Evolutionary conservation across 2,888 invertebrate genomes (phyloP), one percentile per base, ranked within the genome.

Genomic region (Ophioninae sp.): DNA sequence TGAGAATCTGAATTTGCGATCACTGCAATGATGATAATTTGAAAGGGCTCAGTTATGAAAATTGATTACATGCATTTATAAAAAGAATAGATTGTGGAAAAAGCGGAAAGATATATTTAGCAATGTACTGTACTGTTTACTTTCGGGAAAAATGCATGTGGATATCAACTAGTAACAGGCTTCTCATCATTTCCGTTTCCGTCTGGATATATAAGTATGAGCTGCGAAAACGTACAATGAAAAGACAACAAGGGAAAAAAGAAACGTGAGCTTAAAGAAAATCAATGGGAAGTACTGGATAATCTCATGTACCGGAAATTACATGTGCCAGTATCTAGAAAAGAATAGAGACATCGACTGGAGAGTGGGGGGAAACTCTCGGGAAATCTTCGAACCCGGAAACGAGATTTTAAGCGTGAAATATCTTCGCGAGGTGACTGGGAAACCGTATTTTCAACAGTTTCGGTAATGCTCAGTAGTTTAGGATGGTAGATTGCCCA

Each of bases 41-140:
- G 61, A 81, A 82, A 77, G 79, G 79, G 76, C 72, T 82, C 59
- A 80, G 51, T 51, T 51, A 72, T 67, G 76, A 83, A 83, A 80
- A 73, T 63, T 20, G 58, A 77, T 75, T 22, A 23, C 68, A 64
- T 74, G 61, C 59, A 61, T 20, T 51, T 51, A 10, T 51, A 17
- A 51, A 51, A 51, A 5, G 13, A 17, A 41, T 41, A 9, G 41
- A 51, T 51, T 13, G 17, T 51, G 5, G 13, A 51, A 51, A 51
- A 51, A 6, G 17, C 6, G 13, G 6, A 51, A 17, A 51, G 17
- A 51, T 13, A 9, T 9, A 13, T 6, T 51, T 6, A 51, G 13
- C 17, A 5, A 6, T 17, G 2, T 51, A 51, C 3, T 51, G 6
- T 13, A 5, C 51, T 6, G 13, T 51, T 51, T 17, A 51, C 51